Evolutionary conservation across 2,797 vertebrate genomes (phyloP).

Genomic region (Geotrypetes seraphini): DNA sequence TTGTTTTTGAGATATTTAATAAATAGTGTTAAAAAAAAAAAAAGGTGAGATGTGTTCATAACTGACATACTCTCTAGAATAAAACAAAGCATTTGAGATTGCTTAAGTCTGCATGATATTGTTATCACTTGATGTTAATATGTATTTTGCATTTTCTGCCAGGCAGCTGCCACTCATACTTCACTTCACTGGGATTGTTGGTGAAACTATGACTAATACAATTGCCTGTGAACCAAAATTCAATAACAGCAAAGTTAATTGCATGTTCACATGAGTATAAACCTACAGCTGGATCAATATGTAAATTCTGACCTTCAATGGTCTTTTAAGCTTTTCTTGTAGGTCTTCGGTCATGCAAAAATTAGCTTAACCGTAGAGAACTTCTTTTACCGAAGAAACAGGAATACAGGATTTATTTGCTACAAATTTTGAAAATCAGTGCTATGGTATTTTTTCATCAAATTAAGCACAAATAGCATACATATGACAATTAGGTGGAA

Average conservation of each 20-base stretch:
- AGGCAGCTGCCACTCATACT: constrained; percentile 32
- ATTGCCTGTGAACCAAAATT: constrained; percentile 61
- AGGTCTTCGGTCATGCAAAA: constrained; percentile 51
- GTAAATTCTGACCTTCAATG: constrained; percentile 69
- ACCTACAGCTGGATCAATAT: constrained; percentile 68
- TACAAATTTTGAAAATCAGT: not conserved
- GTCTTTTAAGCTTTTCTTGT: constrained; percentile 58
- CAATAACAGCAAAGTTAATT: constrained; percentile 68
- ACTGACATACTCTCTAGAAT: constrained; percentile 10
- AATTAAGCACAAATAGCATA: not conserved
- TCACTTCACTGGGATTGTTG: constrained; percentile 39
- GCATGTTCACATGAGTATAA: constrained; percentile 58
- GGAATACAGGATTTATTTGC: constrained; percentile 9
- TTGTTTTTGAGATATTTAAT: too few relatives aligned
- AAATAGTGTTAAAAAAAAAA: too few relatives aligned
- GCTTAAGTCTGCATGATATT: constrained; percentile 11
- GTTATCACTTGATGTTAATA: constrained; percentile 13
- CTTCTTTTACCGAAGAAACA: constrained; percentile 42
- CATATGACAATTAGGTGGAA: not conserved
- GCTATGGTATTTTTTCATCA: not conserved
- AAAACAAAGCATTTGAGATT: constrained; percentile 10
- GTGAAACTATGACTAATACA: constrained; percentile 52
- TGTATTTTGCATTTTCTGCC: constrained; percentile 24
- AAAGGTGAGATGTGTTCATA: too few relatives aligned
- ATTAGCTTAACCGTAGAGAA: constrained; percentile 52